phyloP scores from a whole-genome alignment of 2,888 invertebrate genomes.

The Eledona agricola region DNA sequence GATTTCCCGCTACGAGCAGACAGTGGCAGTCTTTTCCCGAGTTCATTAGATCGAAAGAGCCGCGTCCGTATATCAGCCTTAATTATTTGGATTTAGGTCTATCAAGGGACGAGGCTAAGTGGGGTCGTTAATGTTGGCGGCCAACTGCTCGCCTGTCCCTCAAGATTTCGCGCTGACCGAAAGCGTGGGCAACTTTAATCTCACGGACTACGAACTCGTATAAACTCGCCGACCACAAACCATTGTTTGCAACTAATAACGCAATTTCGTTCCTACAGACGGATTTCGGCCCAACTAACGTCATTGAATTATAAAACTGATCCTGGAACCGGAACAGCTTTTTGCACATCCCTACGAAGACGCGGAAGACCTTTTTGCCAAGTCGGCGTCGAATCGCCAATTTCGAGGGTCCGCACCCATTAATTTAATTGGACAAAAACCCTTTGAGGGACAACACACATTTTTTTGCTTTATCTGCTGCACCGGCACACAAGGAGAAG shows the following conservation, averaged over 20 bases:
- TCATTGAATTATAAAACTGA: constrained; percentile 11
- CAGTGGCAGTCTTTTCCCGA: constrained; percentile 1
- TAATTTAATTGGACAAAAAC: constrained; percentile 25
- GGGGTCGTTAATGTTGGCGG: constrained; percentile 41
- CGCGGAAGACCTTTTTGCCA: constrained; percentile 21
- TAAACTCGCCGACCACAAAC: constrained; percentile 50
- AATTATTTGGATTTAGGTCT: constrained; percentile 43
- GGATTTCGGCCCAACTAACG: constrained; percentile 25
- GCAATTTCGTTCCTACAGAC: constrained; percentile 42
- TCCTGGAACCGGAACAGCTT: constrained; percentile 13
- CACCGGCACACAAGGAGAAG: no score
- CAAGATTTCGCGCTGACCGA: constrained; percentile 48
- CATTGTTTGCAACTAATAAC: constrained; percentile 54
- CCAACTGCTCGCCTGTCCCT: constrained; percentile 43
- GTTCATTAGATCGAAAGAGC: constrained; percentile 39
- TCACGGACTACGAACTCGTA: constrained; percentile 51
- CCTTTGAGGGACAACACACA: no score
- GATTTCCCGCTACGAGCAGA: background rate
- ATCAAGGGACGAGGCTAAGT: constrained; percentile 42
- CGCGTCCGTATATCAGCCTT: constrained; percentile 39
- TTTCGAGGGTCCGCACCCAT: constrained; percentile 15
- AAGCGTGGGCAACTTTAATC: constrained; percentile 50
- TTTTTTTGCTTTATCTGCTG: no score
- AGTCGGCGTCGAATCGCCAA: constrained; percentile 17
- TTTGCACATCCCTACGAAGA: constrained; percentile 7